Evolutionary conservation across 2,888 invertebrate genomes (phyloP), one percentile per base, ranked within the genome.

Genomic region (Trichopria drosophilae): DNA sequence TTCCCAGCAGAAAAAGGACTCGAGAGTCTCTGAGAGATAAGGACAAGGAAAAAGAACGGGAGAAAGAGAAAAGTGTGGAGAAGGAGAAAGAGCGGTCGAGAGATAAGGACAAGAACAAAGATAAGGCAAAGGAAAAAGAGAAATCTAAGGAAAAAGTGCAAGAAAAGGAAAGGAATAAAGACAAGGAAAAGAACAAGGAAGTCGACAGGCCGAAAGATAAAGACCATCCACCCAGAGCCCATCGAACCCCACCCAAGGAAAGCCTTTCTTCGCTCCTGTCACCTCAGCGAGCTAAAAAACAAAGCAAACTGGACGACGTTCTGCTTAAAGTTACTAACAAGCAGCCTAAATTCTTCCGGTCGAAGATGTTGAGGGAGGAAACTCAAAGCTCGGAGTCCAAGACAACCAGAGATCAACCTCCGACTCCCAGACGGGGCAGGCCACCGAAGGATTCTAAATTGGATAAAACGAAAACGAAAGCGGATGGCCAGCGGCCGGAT

Each of bases 251-350:
- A 1, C 51, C 61, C 1, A 68, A 64, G 19, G 53, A 54, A n/a
- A 23, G 50, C 0, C 37, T 49, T 4, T 39, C 61, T 7, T 20
- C 55, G 9, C 26, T 36, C 1, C 12, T 60, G 7, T 51, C 45
- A 5, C 28, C 53, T 4, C 63, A 58, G 1, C 68, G 64, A 1
- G 41, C 65, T 2, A 75, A 72, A 42, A 71, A 69, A 19, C 73
- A 73, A 26, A 72, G 68, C 32, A 75, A 73, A 47, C 58, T 75
- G 0, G 75, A 75, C 29, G 74, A 75, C 7, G 71, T 75, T 51
- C 45, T 75, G 24, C 45, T 68, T 50, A 75, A 75, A 44, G 72
- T 75, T 0, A 71, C 72, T n/a, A 73, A 59, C 36, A 62, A 69
- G 6, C 73, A 73, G 42, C 63, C 68, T 3, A 75, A 74, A 47